Percentiles rank a stretch among this genome's conserved stretches.
Evolutionary conservation across 2,113 vertebrate genomes (phyloP).

Genomic region (Carassius auratus): DNA sequence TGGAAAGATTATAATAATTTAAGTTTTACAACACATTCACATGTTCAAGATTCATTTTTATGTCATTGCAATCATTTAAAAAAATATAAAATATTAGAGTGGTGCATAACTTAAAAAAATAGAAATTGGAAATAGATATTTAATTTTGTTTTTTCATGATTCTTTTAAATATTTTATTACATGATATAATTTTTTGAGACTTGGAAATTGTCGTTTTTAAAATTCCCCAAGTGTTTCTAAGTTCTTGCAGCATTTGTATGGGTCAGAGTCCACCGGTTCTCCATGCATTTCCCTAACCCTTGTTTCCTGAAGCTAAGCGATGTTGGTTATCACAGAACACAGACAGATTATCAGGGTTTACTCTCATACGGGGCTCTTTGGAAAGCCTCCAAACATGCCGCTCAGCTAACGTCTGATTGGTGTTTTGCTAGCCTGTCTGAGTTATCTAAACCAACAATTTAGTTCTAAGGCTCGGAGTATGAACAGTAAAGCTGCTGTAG

Average conservation of each 20-base stretch:
- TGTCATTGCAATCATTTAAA: not conserved
- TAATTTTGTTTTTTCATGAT: too few relatives aligned
- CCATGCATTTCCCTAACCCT: not conserved
- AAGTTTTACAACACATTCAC: not conserved
- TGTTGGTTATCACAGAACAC: not conserved
- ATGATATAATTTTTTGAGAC: not conserved
- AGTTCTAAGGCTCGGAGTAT: not conserved
- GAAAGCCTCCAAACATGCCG: conserved; percentile 4
- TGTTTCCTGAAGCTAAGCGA: not conserved
- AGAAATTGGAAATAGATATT: not conserved
- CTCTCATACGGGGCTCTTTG: not conserved
- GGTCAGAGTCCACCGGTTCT: conserved; percentile 2
- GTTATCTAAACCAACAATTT: not conserved
- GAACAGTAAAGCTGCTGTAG: conserved; percentile 18
- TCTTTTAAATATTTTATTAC: not conserved
- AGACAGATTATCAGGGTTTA: conserved; percentile 37
- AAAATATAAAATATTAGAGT: not conserved
- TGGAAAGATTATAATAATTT: not conserved
- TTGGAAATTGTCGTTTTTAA: not conserved
- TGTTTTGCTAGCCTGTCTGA: conserved; percentile 15
- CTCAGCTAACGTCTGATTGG: not conserved
- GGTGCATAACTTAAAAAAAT: not conserved
- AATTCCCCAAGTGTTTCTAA: not conserved
- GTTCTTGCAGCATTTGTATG: not conserved
- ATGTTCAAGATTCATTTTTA: not conserved